Conservation (phyloP, 2,888 invertebrate genomes). For the Hofmannophila pseudospretella region DNA sequence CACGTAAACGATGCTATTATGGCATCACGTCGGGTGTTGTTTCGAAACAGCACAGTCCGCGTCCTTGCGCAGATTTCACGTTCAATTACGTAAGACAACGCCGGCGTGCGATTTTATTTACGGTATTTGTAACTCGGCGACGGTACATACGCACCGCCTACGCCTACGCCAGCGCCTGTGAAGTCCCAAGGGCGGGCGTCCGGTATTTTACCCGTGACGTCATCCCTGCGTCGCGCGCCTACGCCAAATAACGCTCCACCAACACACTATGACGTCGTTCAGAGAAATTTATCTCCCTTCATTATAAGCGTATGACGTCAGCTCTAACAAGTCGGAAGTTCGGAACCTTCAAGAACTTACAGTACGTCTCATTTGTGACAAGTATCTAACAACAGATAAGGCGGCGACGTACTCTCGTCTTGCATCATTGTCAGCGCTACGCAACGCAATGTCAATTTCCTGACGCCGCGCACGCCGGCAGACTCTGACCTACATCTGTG, state of each 20-base stretch:
- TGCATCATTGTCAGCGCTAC: slow-evolving; percentile 38
- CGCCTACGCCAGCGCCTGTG: slow-evolving; percentile 26
- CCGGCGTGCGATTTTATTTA: slow-evolving; percentile 48
- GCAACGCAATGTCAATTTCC: slow-evolving; percentile 47
- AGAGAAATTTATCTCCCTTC: slow-evolving; percentile 41
- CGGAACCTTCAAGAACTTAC: slow-evolving; percentile 27
- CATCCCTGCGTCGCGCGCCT: slow-evolving; percentile 59
- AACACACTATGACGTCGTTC: slow-evolving; percentile 56
- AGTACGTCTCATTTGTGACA: slow-evolving; percentile 10
- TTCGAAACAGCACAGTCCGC: slow-evolving; percentile 50
- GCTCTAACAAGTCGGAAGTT: slow-evolving; percentile 24
- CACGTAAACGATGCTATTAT: slow-evolving; percentile 67
- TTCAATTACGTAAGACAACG: slow-evolving; percentile 57
- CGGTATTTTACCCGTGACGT: slow-evolving; percentile 65
- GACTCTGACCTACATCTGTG: slow-evolving; percentile 44
- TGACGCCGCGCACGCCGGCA: slow-evolving; percentile 25
- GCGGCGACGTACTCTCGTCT: slow-evolving; percentile 26
- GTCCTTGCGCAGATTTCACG: slow-evolving; percentile 72
- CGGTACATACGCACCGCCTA: slow-evolving; percentile 30
- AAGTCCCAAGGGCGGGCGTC: slow-evolving; percentile 26
- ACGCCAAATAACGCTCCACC: slow-evolving; percentile 44
- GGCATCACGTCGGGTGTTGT: slow-evolving; percentile 56
- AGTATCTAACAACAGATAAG: slow-evolving; percentile 31
- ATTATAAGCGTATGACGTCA: slow-evolving; percentile 47
- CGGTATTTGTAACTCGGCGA: slow-evolving; percentile 31